These are phyloP conservation scores for Proterorhinus semilunaris DNA, from an alignment of 2,113 vertebrate genomes.

Conservation along the genomic window DNA sequence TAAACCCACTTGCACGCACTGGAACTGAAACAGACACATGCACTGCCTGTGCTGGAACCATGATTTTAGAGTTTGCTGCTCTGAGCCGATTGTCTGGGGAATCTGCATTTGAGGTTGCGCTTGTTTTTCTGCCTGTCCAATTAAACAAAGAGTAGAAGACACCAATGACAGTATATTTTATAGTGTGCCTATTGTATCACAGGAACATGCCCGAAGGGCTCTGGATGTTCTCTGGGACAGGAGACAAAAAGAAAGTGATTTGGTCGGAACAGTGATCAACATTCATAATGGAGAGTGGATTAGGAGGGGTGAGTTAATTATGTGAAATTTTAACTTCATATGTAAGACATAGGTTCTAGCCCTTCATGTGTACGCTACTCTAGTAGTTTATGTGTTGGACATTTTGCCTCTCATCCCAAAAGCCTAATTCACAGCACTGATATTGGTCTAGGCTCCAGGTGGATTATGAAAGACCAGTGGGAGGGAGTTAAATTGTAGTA, in stretches of 20 bases:
- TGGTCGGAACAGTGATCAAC: slow-evolving; percentile 97
- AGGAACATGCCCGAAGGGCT: slow-evolving; percentile 93
- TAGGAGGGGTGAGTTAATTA: slow-evolving; percentile 66
- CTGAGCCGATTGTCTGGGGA: slow-evolving; percentile 95
- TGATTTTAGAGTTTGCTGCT: slow-evolving; percentile 98
- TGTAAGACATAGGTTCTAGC: no score
- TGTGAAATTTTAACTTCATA: not conserved
- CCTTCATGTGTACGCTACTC: no score
- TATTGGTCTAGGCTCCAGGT: no score
- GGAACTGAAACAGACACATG: slow-evolving; percentile 97
- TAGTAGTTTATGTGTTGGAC: no score
- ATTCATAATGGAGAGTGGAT: slow-evolving; percentile 98
- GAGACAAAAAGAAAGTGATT: slow-evolving; percentile 93
- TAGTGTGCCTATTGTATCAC: not conserved
- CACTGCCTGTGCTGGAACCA: slow-evolving; percentile 95
- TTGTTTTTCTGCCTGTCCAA: not conserved
- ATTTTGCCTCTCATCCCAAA: no score
- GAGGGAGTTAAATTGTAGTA: no score
- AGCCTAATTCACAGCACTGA: no score
- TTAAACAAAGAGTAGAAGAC: not conserved
- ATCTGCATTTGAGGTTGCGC: slow-evolving; percentile 90
- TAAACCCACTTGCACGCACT: slow-evolving; percentile 83
- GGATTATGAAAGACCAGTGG: no score
- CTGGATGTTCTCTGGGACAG: slow-evolving; percentile 98
- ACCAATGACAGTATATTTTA: not conserved